A percentile compares a stretch with the other conserved stretches of the same genome.
These are phyloP conservation scores for Oxygymnocypris stewartii DNA, from an alignment of 2,113 vertebrate species.

Conservation along the genomic window DNA sequence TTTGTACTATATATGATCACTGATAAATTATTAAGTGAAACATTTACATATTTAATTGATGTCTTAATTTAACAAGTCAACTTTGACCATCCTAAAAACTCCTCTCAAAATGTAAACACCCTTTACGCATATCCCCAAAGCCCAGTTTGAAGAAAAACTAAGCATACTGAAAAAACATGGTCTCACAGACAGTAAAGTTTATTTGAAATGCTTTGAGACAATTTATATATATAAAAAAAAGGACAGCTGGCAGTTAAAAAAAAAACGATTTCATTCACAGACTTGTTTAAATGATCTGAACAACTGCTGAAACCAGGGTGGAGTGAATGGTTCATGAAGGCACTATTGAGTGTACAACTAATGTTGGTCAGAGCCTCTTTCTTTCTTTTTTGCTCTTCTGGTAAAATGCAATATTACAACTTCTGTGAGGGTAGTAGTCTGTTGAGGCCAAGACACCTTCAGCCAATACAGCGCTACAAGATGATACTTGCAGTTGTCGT, in stretches of 20 bases:
- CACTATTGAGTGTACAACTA: constrained; percentile 63
- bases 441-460: not conserved
- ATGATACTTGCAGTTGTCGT: not conserved
- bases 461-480: not conserved
- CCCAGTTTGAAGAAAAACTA: not conserved
- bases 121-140: not conserved
- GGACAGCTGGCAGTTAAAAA: constrained; percentile 40
- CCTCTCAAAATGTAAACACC: not conserved
- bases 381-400: not conserved
- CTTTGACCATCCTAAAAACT: not conserved
- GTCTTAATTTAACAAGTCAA: not conserved
- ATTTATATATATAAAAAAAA: constrained; percentile 42
- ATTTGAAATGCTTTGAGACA: constrained; percentile 58
- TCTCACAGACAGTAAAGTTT: constrained; percentile 45
- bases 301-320: not conserved
- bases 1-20: not conserved
- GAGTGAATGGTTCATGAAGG: constrained; percentile 62
- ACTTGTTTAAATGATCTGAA: not conserved
- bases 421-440: not conserved
- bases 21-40: not conserved
- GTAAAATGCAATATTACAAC: not conserved
- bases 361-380: constrained; percentile 15
- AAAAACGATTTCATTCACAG: constrained; percentile 31
- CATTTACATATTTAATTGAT: not conserved
- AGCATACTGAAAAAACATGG: not conserved